Evolutionary conservation across 2,888 invertebrate species (phyloP).

Genomic region (Hyppa rectilinea): DNA sequence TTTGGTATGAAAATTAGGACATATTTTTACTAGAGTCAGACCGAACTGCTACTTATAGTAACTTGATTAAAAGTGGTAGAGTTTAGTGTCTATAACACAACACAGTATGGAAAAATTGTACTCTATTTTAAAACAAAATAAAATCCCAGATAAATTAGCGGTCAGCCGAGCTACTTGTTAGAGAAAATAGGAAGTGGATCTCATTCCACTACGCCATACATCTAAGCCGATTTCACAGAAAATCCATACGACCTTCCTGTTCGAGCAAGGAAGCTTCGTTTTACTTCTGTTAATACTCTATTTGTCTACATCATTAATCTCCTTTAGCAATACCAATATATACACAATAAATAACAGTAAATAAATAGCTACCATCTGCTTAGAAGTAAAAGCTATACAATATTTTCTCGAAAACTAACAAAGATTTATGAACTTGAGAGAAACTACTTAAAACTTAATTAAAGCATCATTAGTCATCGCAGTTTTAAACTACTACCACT

Average conservation of each 20-base stretch:
- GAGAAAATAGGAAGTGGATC: constrained; percentile 26
- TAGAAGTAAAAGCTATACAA: constrained; percentile 13
- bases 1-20: constrained; percentile 21
- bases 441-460: constrained; percentile 37
- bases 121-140: constrained; percentile 25
- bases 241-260: constrained; percentile 31
- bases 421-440: constrained; percentile 22
- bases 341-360: constrained; percentile 26
- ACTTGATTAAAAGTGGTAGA: constrained; percentile 40
- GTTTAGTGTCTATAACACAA: constrained; percentile 7
- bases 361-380: constrained; percentile 28
- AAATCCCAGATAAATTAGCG: constrained; percentile 27
- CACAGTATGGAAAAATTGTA: neutral
- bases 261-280: constrained; percentile 15
- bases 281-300: constrained; percentile 55
- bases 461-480: constrained; percentile 29
- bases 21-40: constrained; percentile 1
- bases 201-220: constrained; percentile 21
- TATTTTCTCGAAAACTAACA: constrained; percentile 34
- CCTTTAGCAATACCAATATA: constrained; percentile 47
- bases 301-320: constrained; percentile 61
- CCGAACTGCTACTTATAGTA: constrained; percentile 35
- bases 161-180: constrained; percentile 21
- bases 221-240: constrained; percentile 33
- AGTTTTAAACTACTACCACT: constrained; percentile 3